Percentiles rank a stretch among this genome's conserved stretches.
These are phyloP conservation scores for Poecilobothrus nobilitatus DNA, from an alignment of 2,888 invertebrate species.

Conservation along the genomic window DNA sequence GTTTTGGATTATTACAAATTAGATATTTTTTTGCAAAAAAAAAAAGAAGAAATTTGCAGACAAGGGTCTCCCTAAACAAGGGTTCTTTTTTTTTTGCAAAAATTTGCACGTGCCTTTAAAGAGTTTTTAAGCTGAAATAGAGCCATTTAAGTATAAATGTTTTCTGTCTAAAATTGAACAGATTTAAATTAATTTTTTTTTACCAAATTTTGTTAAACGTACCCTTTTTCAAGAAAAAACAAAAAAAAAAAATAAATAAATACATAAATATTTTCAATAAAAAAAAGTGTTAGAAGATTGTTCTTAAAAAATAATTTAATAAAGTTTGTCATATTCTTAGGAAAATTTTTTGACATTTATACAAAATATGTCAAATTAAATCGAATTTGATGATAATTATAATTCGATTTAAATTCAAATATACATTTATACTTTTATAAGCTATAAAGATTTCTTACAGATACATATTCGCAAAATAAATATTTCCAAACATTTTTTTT, in stretches of 20 bases:
- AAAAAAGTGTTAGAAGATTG: no score
- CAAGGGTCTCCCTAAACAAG: background rate
- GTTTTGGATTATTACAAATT: background rate
- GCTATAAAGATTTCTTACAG: no score
- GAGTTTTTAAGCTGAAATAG: background rate
- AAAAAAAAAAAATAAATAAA: no score
- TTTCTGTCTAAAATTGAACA: background rate
- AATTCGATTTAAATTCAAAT: no score
- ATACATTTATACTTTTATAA: no score
- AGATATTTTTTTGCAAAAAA: background rate
- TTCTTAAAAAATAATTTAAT: no score
- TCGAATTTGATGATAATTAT: background rate
- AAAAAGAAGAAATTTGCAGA: background rate
- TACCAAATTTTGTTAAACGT: no score
- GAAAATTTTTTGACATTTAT: background rate
- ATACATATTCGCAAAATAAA: no score
- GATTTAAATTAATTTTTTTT: background rate
- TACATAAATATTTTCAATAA: no score
- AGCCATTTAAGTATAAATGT: background rate
- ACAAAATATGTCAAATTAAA: slow-evolving; percentile 1
- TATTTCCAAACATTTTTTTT: no score
- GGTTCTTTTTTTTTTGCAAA: background rate
- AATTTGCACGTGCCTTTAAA: slow-evolving; percentile 3
- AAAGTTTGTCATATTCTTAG: no score
- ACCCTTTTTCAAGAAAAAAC: no score